These are phyloP conservation scores for Cyrtonyx montezumae DNA, from an alignment of 2,113 vertebrate species.

Conservation along the genomic window DNA sequence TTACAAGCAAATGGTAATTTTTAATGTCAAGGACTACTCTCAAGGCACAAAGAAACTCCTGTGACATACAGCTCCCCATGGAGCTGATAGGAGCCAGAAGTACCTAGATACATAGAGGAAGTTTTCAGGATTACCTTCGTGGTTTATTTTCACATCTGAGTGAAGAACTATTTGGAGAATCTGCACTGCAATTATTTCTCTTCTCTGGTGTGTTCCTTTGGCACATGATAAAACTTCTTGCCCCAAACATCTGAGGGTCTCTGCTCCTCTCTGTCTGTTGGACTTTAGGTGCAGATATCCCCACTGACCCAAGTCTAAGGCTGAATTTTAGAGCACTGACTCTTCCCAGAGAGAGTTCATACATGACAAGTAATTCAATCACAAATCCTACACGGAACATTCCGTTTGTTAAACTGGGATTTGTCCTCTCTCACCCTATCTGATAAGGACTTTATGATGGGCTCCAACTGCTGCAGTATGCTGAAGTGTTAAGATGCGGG, in stretches of 20 bases:
- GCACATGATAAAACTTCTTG: not conserved
- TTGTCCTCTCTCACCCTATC: not conserved
- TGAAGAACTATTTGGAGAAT: not conserved
- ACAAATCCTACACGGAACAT: rapidly evolving
- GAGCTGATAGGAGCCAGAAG: not conserved
- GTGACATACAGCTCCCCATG: not conserved
- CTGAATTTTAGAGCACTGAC: not conserved
- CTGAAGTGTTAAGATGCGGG: not conserved
- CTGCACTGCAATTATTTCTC: not conserved
- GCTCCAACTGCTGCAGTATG: not conserved
- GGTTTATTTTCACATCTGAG: not conserved
- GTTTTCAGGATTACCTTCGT: not conserved
- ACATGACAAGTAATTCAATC: not conserved
- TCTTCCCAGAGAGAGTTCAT: not conserved
- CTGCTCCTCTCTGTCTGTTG: not conserved
- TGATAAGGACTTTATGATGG: not conserved
- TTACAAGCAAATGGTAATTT: not conserved
- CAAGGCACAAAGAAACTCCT: not conserved
- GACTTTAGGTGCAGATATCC: not conserved
- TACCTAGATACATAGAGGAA: not conserved
- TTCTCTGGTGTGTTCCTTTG: not conserved
- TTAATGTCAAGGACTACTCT: not conserved
- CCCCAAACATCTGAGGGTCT: not conserved
- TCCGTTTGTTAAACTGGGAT: not conserved
- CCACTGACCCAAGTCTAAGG: rapidly evolving